Percentiles rank a stretch among this genome's conserved stretches.
Conservation (phyloP, 2,797 vertebrate species). For the Aplochiton taeniatus region DNA sequence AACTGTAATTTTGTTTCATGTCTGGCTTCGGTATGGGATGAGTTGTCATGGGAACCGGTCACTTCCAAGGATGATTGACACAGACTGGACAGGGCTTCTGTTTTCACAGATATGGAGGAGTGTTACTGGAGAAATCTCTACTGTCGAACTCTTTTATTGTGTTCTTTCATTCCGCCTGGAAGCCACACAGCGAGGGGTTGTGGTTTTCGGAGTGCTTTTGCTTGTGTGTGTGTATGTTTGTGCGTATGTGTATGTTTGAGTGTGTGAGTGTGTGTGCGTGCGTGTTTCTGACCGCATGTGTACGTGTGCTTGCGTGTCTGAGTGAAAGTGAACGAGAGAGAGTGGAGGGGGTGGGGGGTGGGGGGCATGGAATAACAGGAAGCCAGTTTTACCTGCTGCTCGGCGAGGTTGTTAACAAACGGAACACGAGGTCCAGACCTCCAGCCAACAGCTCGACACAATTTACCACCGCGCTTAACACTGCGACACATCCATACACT, state of each 20-base stretch:
- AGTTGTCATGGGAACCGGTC: constrained; percentile 5
- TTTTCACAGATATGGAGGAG: neutral
- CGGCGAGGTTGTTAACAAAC: too few species aligned
- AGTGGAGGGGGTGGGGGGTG: neutral
- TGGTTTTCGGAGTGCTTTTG: neutral
- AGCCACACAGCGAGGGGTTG: neutral
- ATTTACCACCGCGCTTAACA: too few species aligned
- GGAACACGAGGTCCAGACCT: too few species aligned
- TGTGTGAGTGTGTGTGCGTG: constrained; percentile 3
- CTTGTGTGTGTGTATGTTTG: neutral
- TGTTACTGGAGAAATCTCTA: constrained; percentile 1
- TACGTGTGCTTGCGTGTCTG: constrained; percentile 18
- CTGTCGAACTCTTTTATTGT: neutral
- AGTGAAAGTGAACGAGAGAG: neutral
- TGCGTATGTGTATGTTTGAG: constrained; percentile 23
- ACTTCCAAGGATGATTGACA: constrained; percentile 1
- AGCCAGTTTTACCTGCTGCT: too few species aligned
- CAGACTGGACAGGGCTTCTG: neutral
- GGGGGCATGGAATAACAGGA: neutral
- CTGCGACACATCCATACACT: too few species aligned
- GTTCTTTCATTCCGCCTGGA: neutral
- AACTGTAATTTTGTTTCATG: neutral
- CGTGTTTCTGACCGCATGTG: constrained; percentile 6
- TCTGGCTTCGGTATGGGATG: neutral
- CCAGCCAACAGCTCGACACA: too few species aligned